phyloP scores from a whole-genome alignment of 2,113 vertebrate genomes.

The Bostrychus sinensis region DNA sequence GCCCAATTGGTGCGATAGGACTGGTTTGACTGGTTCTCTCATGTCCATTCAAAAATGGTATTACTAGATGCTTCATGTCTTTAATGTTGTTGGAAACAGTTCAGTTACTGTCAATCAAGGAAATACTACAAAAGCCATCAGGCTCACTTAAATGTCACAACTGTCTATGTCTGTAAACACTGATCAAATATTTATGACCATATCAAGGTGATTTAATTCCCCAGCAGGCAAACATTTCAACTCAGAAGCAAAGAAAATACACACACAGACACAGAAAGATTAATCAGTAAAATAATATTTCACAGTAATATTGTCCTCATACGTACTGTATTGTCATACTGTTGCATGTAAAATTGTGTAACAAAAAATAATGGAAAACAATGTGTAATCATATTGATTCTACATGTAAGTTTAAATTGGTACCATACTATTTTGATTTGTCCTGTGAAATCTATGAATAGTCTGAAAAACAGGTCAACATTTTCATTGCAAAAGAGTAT shows the following conservation, averaged over 20 bases:
- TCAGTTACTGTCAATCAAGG: constrained; percentile 69
- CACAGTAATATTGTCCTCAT: not conserved
- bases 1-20: constrained; percentile 15
- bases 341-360: too few species aligned
- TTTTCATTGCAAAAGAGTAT: too few species aligned
- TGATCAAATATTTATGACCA: constrained; percentile 73
- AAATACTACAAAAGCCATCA: constrained; percentile 68
- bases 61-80: constrained; percentile 55
- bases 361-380: too few species aligned
- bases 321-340: too few species aligned
- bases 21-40: constrained; percentile 56
- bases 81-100: constrained; percentile 66
- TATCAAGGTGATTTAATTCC: constrained; percentile 56
- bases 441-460: too few species aligned
- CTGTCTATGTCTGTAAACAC: constrained; percentile 38
- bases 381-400: too few species aligned
- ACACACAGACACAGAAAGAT: constrained; percentile 20
- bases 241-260: constrained; percentile 18
- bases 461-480: too few species aligned
- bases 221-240: constrained; percentile 48
- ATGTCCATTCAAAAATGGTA: constrained; percentile 46
- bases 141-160: constrained; percentile 54
- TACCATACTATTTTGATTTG: too few species aligned
- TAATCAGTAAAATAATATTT: constrained; percentile 22
- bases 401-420: too few species aligned